phyloP scores from a whole-genome alignment of 2,113 vertebrate genomes.

The Triplophysa siluroides region DNA sequence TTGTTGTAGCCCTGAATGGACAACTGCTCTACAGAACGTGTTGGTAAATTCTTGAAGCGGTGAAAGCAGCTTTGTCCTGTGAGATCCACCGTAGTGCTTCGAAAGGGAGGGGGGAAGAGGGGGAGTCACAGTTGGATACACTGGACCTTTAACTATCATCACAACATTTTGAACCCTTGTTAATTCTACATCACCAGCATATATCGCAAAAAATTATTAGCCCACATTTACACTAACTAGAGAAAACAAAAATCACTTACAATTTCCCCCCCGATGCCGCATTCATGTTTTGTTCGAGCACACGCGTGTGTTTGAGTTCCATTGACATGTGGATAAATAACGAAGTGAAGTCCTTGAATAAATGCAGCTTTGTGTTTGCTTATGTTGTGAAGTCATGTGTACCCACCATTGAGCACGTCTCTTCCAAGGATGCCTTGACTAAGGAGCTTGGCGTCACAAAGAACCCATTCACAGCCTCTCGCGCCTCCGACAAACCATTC shows the following conservation, averaged over 20 bases:
- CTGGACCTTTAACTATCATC: too few relatives aligned
- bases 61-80: too few relatives aligned
- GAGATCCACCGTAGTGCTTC: too few relatives aligned
- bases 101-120: too few relatives aligned
- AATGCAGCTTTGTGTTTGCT: slow-evolving; percentile 31
- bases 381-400: slow-evolving; percentile 39
- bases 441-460: slow-evolving; percentile 39
- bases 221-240: neutral
- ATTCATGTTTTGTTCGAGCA: neutral
- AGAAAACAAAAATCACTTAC: neutral
- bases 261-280: neutral
- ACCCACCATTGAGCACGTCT: slow-evolving; percentile 25
- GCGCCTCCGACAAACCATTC: slow-evolving; percentile 20
- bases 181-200: neutral
- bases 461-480: slow-evolving; percentile 29
- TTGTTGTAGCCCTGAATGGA: too few relatives aligned
- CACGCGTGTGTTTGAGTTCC: neutral
- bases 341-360: slow-evolving; percentile 32
- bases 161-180: too few relatives aligned
- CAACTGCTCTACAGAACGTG: too few relatives aligned
- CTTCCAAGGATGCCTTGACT: slow-evolving; percentile 38
- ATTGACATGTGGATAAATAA: slow-evolving; percentile 19
- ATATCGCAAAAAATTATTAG: too few relatives aligned
- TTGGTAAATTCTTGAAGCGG: too few relatives aligned
- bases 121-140: too few relatives aligned